Percentiles rank a stretch among this genome's conserved stretches.
These are phyloP conservation scores for Anoplius nigerrimus DNA, from an alignment of 2,888 invertebrate species.

Conservation along the genomic window DNA sequence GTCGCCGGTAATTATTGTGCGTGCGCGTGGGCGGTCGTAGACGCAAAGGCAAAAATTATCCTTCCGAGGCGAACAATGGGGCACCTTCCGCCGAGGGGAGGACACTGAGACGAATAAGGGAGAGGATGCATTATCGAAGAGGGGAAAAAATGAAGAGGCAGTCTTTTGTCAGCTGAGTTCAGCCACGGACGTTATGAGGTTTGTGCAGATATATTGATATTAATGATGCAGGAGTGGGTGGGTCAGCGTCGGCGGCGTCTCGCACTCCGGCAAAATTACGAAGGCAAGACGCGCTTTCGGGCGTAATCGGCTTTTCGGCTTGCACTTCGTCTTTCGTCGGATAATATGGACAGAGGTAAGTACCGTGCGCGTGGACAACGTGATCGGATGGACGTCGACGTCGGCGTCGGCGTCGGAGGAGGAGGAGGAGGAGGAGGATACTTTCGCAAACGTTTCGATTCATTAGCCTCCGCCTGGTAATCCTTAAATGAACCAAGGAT, in stretches of 20 bases:
- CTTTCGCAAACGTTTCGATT: too few relatives aligned
- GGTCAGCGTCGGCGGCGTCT: too few relatives aligned
- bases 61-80: too few relatives aligned
- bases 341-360: background rate
- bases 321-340: slow-evolving; percentile 40
- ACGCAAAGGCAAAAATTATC: too few relatives aligned
- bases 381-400: background rate
- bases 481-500: too few relatives aligned
- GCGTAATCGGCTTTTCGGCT: slow-evolving; percentile 47
- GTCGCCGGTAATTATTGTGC: too few relatives aligned
- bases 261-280: slow-evolving; percentile 35
- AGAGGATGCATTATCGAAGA: background rate
- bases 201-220: slow-evolving; percentile 41
- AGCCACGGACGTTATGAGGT: slow-evolving; percentile 33
- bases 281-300: slow-evolving; percentile 27
- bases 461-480: too few relatives aligned
- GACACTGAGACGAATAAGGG: background rate
- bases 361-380: too few relatives aligned
- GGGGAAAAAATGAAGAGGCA: slow-evolving; percentile 24
- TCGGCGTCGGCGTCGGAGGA: background rate
- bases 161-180: slow-evolving; percentile 30
- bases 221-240: slow-evolving; percentile 31
- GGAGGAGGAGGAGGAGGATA: background rate
- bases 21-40: too few relatives aligned
- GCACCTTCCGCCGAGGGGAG: too few relatives aligned